phyloP scores from a whole-genome alignment of 2,888 invertebrate genomes.

The Timema podura region DNA sequence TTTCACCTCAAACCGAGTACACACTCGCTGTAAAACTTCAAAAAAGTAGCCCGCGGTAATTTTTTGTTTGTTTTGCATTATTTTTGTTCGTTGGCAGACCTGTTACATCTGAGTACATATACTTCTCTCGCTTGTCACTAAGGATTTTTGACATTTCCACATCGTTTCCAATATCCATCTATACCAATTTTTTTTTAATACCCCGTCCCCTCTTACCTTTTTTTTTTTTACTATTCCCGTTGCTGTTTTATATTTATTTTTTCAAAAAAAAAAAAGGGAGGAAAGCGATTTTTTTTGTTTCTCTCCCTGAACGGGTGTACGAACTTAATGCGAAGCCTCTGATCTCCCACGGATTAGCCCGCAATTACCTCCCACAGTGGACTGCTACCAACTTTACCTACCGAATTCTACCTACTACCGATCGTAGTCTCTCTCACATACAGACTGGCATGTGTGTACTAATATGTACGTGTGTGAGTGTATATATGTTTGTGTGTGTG shows the following conservation, averaged over 20 bases:
- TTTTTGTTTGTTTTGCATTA: not conserved
- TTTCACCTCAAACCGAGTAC: too few relatives aligned
- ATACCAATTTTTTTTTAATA: not conserved
- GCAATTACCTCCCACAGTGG: constrained; percentile 21
- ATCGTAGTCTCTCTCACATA: not conserved
- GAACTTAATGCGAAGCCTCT: constrained; percentile 18
- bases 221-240: not conserved
- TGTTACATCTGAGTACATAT: constrained; percentile 12
- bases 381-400: not conserved
- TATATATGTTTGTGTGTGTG: too few relatives aligned
- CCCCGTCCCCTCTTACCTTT: not conserved
- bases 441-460: not conserved
- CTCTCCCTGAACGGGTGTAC: not conserved
- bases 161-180: constrained; percentile 13
- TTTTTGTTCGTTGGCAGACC: not conserved
- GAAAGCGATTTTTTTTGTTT: constrained; percentile 9
- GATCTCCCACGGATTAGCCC: constrained; percentile 26
- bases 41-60: not conserved
- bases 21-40: too few relatives aligned
- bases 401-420: not conserved
- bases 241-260: constrained; percentile 4
- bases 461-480: too few relatives aligned
- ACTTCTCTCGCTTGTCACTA: constrained; percentile 8
- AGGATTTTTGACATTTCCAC: constrained; percentile 15
- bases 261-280: not conserved